phyloP scores from a whole-genome alignment of 2,888 invertebrate species.

The Frankliniella intonsa region DNA sequence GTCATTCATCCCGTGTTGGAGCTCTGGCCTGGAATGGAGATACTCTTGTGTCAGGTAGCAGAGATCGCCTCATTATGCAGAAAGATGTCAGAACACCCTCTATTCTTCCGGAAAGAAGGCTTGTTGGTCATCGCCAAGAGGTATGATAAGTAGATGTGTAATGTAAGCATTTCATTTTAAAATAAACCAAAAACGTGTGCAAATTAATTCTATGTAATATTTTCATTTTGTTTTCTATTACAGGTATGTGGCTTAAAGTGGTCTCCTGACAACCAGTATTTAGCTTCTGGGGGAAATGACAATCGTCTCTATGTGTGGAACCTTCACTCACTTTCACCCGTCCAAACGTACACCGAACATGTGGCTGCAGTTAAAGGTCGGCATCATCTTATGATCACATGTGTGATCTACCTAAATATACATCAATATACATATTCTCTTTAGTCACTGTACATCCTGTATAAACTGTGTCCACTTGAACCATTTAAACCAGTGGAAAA shows the following conservation, averaged over 20 bases:
- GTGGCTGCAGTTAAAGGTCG: slow-evolving; percentile 83
- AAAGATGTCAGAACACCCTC: slow-evolving; percentile 77
- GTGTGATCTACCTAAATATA: too few species aligned
- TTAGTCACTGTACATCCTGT: too few species aligned
- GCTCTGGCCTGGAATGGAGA: slow-evolving; percentile 98
- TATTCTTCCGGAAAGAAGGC: slow-evolving; percentile 57
- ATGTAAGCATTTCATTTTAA: not conserved
- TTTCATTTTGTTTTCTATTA: not conserved
- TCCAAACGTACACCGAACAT: slow-evolving; percentile 95
- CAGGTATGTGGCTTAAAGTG: slow-evolving; percentile 51
- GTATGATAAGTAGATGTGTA: slow-evolving; percentile 48
- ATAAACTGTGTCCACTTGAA: too few species aligned
- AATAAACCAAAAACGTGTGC: not conserved
- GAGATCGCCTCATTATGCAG: slow-evolving; percentile 90
- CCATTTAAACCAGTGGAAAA: too few species aligned
- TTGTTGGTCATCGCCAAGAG: slow-evolving; percentile 93
- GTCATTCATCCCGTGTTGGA: slow-evolving; percentile 88
- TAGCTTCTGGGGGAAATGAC: slow-evolving; percentile 98
- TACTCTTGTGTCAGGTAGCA: slow-evolving; percentile 87
- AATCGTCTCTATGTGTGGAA: slow-evolving; percentile 92
- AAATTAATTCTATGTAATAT: too few species aligned
- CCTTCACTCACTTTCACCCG: slow-evolving; percentile 77
- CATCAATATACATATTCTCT: too few species aligned
- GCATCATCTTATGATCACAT: not conserved
- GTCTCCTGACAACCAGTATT: slow-evolving; percentile 95